Evolutionary conservation across 2,113 vertebrate genomes (phyloP).

Genomic region (Damaliscus lunatus): DNA sequence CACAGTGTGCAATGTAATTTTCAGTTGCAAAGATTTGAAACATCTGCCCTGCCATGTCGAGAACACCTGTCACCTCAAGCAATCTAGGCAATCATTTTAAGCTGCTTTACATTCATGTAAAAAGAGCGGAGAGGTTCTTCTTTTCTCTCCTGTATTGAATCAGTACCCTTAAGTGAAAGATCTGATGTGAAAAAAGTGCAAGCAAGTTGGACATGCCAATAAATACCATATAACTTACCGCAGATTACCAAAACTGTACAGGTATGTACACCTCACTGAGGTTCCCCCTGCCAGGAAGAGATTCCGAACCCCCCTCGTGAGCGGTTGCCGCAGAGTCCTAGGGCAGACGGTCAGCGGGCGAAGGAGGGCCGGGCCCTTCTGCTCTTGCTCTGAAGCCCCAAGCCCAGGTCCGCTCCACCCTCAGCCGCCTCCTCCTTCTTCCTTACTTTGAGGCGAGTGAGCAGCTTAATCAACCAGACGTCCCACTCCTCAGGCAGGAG

Average conservation of each 20-base stretch:
- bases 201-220: conserved; percentile 84
- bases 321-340: conserved; percentile 59
- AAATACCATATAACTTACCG: conserved; percentile 78
- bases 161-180: conserved; percentile 80
- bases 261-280: conserved; percentile 80
- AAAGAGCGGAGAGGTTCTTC: conserved; percentile 78
- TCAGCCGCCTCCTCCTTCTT: conserved; percentile 91
- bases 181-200: conserved; percentile 83
- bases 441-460: conserved; percentile 87
- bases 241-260: conserved; percentile 84
- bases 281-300: conserved; percentile 73
- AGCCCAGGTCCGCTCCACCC: conserved; percentile 79
- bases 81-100: conserved; percentile 64
- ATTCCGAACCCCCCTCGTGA: conserved; percentile 64
- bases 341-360: conserved; percentile 84
- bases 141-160: conserved; percentile 32
- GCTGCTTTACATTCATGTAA: conserved; percentile 80
- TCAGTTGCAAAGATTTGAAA: conserved; percentile 74
- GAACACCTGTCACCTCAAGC: conserved; percentile 68
- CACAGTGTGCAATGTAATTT: conserved; percentile 85
- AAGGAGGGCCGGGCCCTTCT: conserved; percentile 89
- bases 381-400: conserved; percentile 86
- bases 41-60: conserved; percentile 72
- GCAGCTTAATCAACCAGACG: conserved; percentile 90
- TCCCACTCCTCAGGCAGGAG: conserved; percentile 97